Conservation (phyloP, 2,888 invertebrate species). For the Cabera pusaria region DNA sequence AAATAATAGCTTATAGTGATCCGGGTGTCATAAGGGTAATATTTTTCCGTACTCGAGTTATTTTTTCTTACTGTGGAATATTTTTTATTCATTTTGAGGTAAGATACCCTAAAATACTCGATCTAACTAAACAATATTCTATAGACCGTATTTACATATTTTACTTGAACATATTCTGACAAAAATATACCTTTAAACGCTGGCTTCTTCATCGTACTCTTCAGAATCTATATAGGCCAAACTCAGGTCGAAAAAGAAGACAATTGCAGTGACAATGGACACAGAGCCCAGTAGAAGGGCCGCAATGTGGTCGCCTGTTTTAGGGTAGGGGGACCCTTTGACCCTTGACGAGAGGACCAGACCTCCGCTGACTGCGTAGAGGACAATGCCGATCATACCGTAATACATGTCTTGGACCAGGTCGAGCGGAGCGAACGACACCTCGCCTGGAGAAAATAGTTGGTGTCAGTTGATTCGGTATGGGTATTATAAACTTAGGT, state of each 20-base stretch:
- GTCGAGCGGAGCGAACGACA: conserved; percentile 70
- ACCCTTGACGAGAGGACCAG: conserved; percentile 54
- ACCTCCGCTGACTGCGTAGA: conserved; percentile 64
- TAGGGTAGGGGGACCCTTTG: conserved; percentile 45
- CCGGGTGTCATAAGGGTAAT: too few species aligned
- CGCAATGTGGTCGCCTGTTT: conserved; percentile 57
- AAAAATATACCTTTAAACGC: conserved; percentile 64
- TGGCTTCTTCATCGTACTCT: conserved; percentile 68
- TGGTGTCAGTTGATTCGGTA: conserved; percentile 20
- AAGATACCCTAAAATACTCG: too few species aligned
- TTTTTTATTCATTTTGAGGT: too few species aligned
- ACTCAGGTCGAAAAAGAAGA: conserved; percentile 68
- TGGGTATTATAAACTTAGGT: too few species aligned
- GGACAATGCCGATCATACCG: conserved; percentile 59
- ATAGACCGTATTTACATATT: too few species aligned
- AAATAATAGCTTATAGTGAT: too few species aligned
- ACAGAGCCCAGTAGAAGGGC: conserved; percentile 54
- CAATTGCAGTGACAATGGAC: conserved; percentile 53
- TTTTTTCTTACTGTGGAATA: too few species aligned
- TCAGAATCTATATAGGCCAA: conserved; percentile 75
- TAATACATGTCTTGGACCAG: conserved; percentile 76
- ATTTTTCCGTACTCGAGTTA: too few species aligned
- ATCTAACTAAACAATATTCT: too few species aligned
- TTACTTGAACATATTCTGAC: too few species aligned
- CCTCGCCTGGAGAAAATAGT: conserved; percentile 66